Conservation (phyloP, 2,888 invertebrate genomes). For the Anticlea derivata region DNA sequence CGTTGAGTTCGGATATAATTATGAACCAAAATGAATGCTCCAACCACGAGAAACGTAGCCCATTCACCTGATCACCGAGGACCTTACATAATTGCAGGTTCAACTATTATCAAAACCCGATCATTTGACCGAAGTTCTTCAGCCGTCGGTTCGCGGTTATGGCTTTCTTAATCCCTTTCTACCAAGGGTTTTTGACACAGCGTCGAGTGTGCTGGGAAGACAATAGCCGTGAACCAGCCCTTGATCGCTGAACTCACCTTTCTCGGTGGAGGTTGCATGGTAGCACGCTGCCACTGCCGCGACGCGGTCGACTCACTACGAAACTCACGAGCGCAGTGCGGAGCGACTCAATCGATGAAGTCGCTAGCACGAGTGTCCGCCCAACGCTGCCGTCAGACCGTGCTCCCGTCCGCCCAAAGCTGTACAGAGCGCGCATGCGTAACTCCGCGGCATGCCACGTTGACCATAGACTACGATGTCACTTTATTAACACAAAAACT, state of each 20-base stretch:
- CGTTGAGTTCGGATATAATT: background rate
- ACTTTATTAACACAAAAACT: background rate
- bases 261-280: slow-evolving; percentile 94
- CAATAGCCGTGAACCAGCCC: slow-evolving; percentile 6
- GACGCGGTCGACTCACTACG: slow-evolving; percentile 42
- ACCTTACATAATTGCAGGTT: slow-evolving; percentile 31
- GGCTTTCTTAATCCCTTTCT: background rate
- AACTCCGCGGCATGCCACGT: slow-evolving; percentile 5
- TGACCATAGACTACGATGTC: slow-evolving; percentile 11
- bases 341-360: slow-evolving; percentile 51
- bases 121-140: slow-evolving; percentile 4
- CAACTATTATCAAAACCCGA: slow-evolving; percentile 16
- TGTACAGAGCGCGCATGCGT: slow-evolving; percentile 47
- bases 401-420: slow-evolving; percentile 31
- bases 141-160: background rate
- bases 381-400: slow-evolving; percentile 43
- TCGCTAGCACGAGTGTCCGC: slow-evolving; percentile 55
- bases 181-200: slow-evolving; percentile 4
- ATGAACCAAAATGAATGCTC: background rate
- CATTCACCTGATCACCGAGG: slow-evolving; percentile 9
- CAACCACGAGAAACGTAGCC: background rate
- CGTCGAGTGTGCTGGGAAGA: background rate
- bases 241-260: slow-evolving; percentile 85
- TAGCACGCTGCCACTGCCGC: slow-evolving; percentile 41
- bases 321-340: slow-evolving; percentile 32